Conservation (phyloP, 37 sponge, comb jelly and placozoan genomes). For the Beroe ovata region DNA sequence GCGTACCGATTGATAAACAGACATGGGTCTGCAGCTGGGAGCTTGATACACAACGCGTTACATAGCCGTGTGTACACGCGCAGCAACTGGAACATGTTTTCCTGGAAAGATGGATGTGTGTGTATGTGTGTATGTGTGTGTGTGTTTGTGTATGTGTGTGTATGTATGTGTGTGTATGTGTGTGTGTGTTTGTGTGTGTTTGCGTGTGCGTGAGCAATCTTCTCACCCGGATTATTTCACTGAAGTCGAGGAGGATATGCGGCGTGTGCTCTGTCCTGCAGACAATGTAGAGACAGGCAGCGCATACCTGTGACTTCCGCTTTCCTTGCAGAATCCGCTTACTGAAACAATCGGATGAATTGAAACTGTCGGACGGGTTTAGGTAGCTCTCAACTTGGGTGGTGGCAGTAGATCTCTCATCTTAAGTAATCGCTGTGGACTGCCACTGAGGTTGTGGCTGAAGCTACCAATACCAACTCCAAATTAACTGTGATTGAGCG, state of each 20-base stretch:
- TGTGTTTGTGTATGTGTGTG: no score
- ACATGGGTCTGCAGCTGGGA: slow-evolving; percentile 93
- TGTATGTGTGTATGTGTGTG: no score
- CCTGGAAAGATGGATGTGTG: no score
- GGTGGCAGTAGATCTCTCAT: not conserved
- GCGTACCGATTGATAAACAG: slow-evolving; percentile 97
- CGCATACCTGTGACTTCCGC: slow-evolving; percentile 69
- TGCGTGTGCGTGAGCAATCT: not conserved
- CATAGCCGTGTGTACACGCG: slow-evolving; percentile 86
- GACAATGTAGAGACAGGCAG: slow-evolving; percentile 96
- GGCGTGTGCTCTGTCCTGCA: slow-evolving; percentile 96
- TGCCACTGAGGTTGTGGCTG: no score
- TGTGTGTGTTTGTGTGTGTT: no score
- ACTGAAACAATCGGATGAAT: no score
- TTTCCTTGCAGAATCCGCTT: slow-evolving; percentile 62
- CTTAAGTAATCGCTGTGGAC: no score
- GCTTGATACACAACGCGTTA: slow-evolving; percentile 89
- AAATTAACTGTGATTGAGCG: no score
- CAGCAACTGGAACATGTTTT: slow-evolving; percentile 91
- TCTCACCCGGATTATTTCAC: slow-evolving; percentile 89
- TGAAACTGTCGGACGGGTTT: no score
- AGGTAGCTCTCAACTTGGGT: not conserved
- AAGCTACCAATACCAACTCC: no score
- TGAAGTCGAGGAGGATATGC: slow-evolving; percentile 98
- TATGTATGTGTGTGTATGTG: no score